Evolutionary conservation across 2,113 vertebrate species (phyloP), one percentile per base, ranked within the genome.

Genomic region (Cephalopterus ornatus): DNA sequence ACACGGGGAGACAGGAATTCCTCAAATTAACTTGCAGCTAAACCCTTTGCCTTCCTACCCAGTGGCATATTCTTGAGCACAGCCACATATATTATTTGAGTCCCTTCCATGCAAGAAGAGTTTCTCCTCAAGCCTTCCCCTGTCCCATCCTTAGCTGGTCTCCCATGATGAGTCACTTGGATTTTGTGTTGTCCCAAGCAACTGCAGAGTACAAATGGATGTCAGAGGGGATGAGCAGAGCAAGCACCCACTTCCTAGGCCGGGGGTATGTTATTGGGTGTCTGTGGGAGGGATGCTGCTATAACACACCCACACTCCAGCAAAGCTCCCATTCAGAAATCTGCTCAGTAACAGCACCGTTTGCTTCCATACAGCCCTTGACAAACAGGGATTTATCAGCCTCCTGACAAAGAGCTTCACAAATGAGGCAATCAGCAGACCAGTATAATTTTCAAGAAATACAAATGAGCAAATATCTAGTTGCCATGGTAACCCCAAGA

Each of bases 391-490:
- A 32, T 49, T 50, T 19, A 9, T 9, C 13, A 1, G 37, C 30
- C 1, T 44, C 66, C 86, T 32, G 80, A 78, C 61, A 91, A 65
- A 84, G 65, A 80, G 84, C 93, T 68, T 41, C 85, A 87, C 80
- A 94, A 96, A 78, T 2, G 41, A 78, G 46, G 86, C 74, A 95
- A 93, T 96, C 96, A 92, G 27, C 65, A 78, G 65, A 86, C n/a
- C 71, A 53, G 77, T 52, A 50, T 89, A 67, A 91, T 94, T 96
- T 89, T 93, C 65, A 94, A 75, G 86, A 95, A 94, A 92, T 77
- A 96, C 85, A 95, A 95, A 93, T 82, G 85, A 94, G 76, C 70
- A 81, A 89, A 93, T 92, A 87, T 22, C 65, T 32, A 17, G 88
- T 97, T 93, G 92, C 56, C 66, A 61, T 91, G 86, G 95, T 19